phyloP scores from a whole-genome alignment of 2,888 invertebrate species.

The Drosophila parthenogenetica region DNA sequence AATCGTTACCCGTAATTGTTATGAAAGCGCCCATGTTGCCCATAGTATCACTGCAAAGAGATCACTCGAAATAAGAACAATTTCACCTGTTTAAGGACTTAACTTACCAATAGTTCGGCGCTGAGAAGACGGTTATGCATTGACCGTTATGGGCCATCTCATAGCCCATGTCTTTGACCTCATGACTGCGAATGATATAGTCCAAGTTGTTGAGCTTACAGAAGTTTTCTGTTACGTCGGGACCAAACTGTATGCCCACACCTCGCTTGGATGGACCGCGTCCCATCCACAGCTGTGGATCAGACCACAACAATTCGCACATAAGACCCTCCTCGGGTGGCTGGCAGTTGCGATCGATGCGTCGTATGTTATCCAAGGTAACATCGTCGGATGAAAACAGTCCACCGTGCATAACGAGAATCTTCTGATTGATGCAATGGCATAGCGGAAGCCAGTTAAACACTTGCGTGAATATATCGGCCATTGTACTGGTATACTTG shows the following conservation, averaged over 20 bases:
- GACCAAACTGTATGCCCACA: conserved; percentile 99
- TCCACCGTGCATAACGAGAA: conserved; percentile 98
- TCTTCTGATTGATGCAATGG: conserved; percentile 95
- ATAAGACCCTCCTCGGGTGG: conserved; percentile 99
- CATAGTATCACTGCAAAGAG: conserved; percentile 95
- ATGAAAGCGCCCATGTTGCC: conserved; percentile 99
- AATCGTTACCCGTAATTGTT: conserved; percentile 95
- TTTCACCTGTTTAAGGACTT: neutral
- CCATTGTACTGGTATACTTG: conserved; percentile 98
- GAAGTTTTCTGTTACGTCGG: conserved; percentile 96
- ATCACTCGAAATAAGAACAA: neutral
- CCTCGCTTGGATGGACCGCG: conserved; percentile 97
- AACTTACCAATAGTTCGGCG: conserved; percentile 98
- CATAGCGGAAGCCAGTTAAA: conserved; percentile 99
- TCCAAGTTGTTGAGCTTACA: conserved; percentile 93
- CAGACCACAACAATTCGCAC: conserved; percentile 99
- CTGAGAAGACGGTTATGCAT: conserved; percentile 99
- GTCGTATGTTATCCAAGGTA: conserved; percentile 95
- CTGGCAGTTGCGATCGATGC: conserved; percentile 96
- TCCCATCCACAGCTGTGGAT: conserved; percentile 96
- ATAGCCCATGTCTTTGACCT: conserved; percentile 98
- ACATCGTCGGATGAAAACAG: conserved; percentile 97
- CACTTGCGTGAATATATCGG: conserved; percentile 98
- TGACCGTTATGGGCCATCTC: conserved; percentile 97
- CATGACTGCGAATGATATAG: conserved; percentile 98